Percentiles rank a stretch among this genome's conserved stretches.
phyloP scores from a whole-genome alignment of 2,113 vertebrate genomes.

The Oreotrochilus melanogaster region DNA sequence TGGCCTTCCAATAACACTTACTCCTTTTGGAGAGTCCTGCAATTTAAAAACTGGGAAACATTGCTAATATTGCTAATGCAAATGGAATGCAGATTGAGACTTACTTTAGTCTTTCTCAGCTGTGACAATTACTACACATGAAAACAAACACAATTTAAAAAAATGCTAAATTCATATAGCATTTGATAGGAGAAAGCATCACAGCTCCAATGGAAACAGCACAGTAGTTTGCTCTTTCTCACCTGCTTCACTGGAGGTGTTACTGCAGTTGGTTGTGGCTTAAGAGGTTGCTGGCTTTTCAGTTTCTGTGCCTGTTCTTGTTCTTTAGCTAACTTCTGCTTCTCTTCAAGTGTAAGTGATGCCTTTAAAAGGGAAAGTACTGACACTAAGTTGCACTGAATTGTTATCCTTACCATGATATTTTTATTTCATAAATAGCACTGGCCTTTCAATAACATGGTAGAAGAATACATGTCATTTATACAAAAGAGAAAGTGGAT shows the following conservation, averaged over 20 bases:
- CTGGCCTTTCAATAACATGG: background rate
- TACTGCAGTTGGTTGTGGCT: conserved; percentile 83
- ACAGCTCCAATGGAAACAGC: background rate
- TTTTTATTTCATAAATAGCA: background rate
- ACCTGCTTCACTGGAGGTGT: conserved; percentile 81
- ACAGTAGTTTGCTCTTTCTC: background rate
- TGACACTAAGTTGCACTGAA: background rate
- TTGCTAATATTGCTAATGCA: background rate
- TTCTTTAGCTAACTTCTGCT: conserved; percentile 95
- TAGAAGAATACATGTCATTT: background rate
- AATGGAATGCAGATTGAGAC: background rate
- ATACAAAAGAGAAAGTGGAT: background rate
- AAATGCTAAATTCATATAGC: background rate
- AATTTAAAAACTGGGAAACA: background rate
- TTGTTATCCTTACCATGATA: background rate
- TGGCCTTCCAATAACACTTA: background rate
- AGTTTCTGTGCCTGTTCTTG: conserved; percentile 96
- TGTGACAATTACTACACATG: background rate
- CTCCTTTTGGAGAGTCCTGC: background rate
- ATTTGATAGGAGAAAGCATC: background rate
- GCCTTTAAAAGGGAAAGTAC: conserved; percentile 75
- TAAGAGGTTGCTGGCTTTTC: conserved; percentile 92
- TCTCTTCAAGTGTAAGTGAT: conserved; percentile 96
- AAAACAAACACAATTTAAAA: background rate
- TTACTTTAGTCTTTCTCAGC: background rate